Evolutionary conservation across 2,888 invertebrate species (phyloP), one percentile per base, ranked within the genome.

Genomic region (Pheosia tremula): DNA sequence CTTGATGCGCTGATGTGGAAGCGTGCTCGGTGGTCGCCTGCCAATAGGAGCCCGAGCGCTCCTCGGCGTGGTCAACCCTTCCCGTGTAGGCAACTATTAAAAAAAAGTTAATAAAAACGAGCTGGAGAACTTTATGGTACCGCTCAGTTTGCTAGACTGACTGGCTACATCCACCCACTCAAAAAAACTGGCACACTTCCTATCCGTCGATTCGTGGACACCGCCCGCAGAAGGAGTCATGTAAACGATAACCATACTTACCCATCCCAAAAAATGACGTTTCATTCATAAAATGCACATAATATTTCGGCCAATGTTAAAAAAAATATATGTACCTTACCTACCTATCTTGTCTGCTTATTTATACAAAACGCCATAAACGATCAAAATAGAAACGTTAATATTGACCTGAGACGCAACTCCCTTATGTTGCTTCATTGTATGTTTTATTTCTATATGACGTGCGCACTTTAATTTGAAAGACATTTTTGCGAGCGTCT

Each of bases 1-100:
- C 71, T 90, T 93, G 65, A 90, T 71, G 63, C 93, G 90, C 72
- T 91, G 91, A 77, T 91, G 92, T 54, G 93, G 91, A 66, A 95
- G 94, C 56, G 92, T 87, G 72, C 87, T 83, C 45, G 90, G 74
- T 59, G 87, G 75, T 68, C 91, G 85, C 70, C 92, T 82, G 60
- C 88, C 87, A 60, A 89, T 69, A 43, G 93, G 91, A 86, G 93
- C 90, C 63, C 93, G 84, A 75, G 91, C 92, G 78, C 93, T 93
- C 88, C 93, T 82, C 68, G 93, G 93, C 79, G 93, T 92, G 57
- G 85, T 84, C 78, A 93, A 80, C 69, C 88, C 83, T 81, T 93
- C 93, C 77, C 91, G 88, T 72, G 90, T 74, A 72, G 92, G 90
- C 82, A 93, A 90, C 93, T 93, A 39, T 11, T 9, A 72, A 43